Evolutionary conservation across 2,113 vertebrate genomes (phyloP).

Genomic region (Carlito syrichta): DNA sequence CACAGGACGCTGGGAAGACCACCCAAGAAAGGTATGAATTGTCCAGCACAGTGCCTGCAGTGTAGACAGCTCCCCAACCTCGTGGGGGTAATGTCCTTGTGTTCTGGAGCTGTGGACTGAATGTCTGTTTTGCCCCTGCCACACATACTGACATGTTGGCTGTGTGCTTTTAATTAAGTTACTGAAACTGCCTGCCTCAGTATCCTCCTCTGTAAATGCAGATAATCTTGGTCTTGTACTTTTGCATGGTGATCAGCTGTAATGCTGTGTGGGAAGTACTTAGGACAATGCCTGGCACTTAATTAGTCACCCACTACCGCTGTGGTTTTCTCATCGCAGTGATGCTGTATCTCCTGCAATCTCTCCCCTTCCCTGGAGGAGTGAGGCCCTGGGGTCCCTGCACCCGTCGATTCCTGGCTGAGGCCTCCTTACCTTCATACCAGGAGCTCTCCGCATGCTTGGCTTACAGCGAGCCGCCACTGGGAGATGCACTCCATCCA

Average conservation of each 20-base stretch:
- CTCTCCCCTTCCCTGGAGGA: background rate
- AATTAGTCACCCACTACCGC: background rate
- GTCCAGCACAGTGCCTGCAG: background rate
- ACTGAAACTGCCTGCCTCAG: background rate
- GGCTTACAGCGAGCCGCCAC: slow-evolving; percentile 62
- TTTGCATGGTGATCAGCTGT: rapidly evolving
- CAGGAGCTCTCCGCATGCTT: too few species aligned
- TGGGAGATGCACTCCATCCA: slow-evolving; percentile 63
- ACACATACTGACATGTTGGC: rapidly evolving
- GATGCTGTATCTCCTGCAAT: background rate
- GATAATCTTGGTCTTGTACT: rapidly evolving
- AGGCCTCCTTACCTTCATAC: too few species aligned
- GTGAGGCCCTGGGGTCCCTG: rapidly evolving
- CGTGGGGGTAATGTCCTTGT: rapidly evolving
- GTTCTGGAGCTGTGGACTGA: background rate
- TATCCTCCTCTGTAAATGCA: background rate
- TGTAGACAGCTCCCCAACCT: background rate
- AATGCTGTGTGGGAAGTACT: rapidly evolving
- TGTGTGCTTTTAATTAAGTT: background rate
- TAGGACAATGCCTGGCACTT: background rate
- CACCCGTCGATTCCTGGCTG: background rate
- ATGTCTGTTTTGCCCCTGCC: too few species aligned
- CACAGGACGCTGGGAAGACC: background rate
- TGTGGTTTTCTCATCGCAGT: background rate
- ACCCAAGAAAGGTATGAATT: rapidly evolving